Evolutionary conservation across 2,113 vertebrate genomes (phyloP), one percentile per base, ranked within the genome.

Genomic region (Sminthopsis crassicaudata): DNA sequence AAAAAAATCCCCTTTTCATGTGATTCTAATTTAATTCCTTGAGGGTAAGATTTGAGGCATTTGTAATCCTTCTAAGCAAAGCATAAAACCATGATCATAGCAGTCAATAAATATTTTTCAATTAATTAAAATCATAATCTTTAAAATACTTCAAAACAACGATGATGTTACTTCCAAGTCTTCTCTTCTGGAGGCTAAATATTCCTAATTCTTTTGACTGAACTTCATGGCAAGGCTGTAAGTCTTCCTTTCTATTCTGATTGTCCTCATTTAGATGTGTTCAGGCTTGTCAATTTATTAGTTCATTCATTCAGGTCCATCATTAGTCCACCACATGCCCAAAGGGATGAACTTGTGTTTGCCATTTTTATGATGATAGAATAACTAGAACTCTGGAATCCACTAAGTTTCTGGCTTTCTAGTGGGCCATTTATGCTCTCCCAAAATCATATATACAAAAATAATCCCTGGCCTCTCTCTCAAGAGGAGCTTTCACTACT

Each of bases 401-500:
- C 19, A 42, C n/a, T 42, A 42, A 42, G 19, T 42, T 84, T 84
- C 19, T 84, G n/a, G 67, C 67, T 84, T 84, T n/a, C 67, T 42
- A 7, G 19, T 84, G 36, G 67, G 19, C 60, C 67, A 84, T 84
- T 84, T 84, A n/a, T 42, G 19, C n/a, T 42, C n/a, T 84, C n/a
- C n/a, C 67, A 84, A 84, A 84, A 19, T 42, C 67, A 84, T 84
- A 42, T 19, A 8, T 84, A 84, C 36, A 84, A 22, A 84, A 84
- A 84, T 42, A 84, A 84, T 84, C 67, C n/a, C 67, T 84, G 67
- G 67, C n/a, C 67, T 84, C 67, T 84, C n/a, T 84, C 67, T 84
- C 67, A 84, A n/a, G 67, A 84, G 67, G 67, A 84, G 67, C n/a
- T 84, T 84, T 84, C 67, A 84, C n/a, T 84, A 42, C 67, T 84